phyloP scores from a whole-genome alignment of 2,888 invertebrate genomes.

The Petrolisthes manimaculis region DNA sequence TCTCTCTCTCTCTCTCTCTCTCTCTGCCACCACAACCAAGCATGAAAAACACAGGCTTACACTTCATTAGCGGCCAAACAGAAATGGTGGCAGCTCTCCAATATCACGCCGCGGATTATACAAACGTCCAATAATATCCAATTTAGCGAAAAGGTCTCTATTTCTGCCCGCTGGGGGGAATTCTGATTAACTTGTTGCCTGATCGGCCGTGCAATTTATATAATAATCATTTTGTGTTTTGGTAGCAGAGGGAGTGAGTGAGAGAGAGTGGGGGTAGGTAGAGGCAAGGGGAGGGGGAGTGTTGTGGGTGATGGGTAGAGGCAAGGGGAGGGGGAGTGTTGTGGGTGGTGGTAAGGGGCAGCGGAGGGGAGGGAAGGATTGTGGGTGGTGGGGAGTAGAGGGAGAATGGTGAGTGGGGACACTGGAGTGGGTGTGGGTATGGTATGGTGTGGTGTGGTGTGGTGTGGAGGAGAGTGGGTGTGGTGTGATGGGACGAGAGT shows the following conservation, averaged over 20 bases:
- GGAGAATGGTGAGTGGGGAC: not conserved
- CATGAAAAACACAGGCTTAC: not conserved
- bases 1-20: slow-evolving; percentile 34
- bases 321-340: not conserved
- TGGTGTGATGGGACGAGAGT: not conserved
- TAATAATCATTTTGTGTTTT: slow-evolving; percentile 15
- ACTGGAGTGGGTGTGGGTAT: not conserved
- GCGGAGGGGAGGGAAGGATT: not conserved
- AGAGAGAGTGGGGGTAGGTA: not conserved
- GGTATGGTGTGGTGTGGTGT: not conserved
- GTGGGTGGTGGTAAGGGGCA: not conserved
- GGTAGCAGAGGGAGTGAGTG: not conserved
- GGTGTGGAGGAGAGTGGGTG: not conserved
- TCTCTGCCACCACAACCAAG: not conserved
- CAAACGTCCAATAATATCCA: slow-evolving; percentile 33
- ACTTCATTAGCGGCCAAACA: not conserved
- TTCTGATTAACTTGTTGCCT: slow-evolving; percentile 38
- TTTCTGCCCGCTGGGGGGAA: slow-evolving; percentile 34
- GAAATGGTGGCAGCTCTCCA: not conserved
- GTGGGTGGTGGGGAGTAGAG: not conserved
- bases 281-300: not conserved
- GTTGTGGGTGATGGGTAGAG: not conserved
- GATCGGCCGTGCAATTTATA: slow-evolving; percentile 29
- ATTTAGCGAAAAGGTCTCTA: slow-evolving; percentile 37
- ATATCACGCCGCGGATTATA: slow-evolving; percentile 17